Evolutionary conservation across 2,113 vertebrate species (phyloP).

Genomic region (Scartelaos histophorus): DNA sequence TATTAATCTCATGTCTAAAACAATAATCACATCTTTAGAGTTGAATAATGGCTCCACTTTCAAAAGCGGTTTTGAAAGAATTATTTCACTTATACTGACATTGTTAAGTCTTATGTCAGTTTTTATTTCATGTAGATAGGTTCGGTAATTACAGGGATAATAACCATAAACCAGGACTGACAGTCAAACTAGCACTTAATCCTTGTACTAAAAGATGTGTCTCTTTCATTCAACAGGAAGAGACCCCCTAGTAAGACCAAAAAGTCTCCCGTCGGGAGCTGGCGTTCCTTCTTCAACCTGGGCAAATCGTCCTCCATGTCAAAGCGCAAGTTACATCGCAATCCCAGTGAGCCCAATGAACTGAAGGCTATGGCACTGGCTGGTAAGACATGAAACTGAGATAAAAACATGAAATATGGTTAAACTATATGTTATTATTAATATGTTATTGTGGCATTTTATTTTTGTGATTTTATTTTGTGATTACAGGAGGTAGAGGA

Average conservation of each 20-base stretch:
- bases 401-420: neutral
- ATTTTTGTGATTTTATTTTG: constrained; percentile 3
- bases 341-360: constrained; percentile 93
- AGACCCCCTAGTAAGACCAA: constrained; percentile 92
- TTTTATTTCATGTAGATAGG: too few relatives aligned
- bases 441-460: neutral
- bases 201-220: neutral
- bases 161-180: too few relatives aligned
- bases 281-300: constrained; percentile 97
- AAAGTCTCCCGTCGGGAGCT: constrained; percentile 95
- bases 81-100: too few relatives aligned
- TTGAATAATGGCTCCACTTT: too few relatives aligned
- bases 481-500: constrained; percentile 84
- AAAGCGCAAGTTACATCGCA: constrained; percentile 94
- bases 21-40: too few relatives aligned
- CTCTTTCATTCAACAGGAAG: constrained; percentile 72
- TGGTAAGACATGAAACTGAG: constrained; percentile 71
- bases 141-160: too few relatives aligned
- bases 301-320: constrained; percentile 91
- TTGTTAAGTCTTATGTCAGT: too few relatives aligned
- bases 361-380: constrained; percentile 92
- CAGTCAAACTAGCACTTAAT: neutral
- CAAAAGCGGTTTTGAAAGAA: too few relatives aligned
- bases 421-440: neutral
- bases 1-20: too few relatives aligned